phyloP scores from a whole-genome alignment of 2,113 vertebrate species.

The Pogona vitticeps region DNA sequence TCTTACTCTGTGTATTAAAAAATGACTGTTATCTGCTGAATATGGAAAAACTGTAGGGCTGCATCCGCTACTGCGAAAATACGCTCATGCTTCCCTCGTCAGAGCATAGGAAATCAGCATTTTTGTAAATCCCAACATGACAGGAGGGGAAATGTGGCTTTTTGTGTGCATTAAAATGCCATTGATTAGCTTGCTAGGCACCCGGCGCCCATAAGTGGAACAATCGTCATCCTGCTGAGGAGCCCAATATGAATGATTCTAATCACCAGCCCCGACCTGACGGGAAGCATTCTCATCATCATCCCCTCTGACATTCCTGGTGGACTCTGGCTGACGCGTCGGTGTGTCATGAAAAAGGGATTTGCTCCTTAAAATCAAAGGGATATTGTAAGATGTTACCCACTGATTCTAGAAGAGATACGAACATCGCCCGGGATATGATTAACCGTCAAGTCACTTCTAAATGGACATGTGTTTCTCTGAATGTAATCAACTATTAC shows the following conservation, averaged over 20 bases:
- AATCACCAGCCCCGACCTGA: neutral
- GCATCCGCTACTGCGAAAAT: neutral
- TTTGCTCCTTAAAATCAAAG: neutral
- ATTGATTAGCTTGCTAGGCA: constrained; percentile 3
- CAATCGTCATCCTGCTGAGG: neutral
- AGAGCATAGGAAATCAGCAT: neutral
- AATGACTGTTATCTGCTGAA: neutral
- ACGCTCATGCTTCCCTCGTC: neutral
- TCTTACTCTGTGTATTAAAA: neutral
- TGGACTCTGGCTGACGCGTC: rapidly evolving
- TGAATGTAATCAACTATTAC: neutral
- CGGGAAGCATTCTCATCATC: neutral
- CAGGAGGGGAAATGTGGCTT: neutral
- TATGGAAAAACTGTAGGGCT: neutral
- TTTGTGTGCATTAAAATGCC: neutral
- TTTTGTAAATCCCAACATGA: neutral
- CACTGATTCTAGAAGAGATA: neutral
- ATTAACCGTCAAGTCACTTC: neutral
- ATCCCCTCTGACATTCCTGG: neutral
- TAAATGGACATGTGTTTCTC: neutral
- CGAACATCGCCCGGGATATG: neutral
- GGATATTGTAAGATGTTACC: neutral
- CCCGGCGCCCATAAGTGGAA: neutral
- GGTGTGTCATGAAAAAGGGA: neutral
- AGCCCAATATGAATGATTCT: neutral